Evolutionary conservation across 2,797 vertebrate species (phyloP).

Genomic region (Helarctos malayanus): DNA sequence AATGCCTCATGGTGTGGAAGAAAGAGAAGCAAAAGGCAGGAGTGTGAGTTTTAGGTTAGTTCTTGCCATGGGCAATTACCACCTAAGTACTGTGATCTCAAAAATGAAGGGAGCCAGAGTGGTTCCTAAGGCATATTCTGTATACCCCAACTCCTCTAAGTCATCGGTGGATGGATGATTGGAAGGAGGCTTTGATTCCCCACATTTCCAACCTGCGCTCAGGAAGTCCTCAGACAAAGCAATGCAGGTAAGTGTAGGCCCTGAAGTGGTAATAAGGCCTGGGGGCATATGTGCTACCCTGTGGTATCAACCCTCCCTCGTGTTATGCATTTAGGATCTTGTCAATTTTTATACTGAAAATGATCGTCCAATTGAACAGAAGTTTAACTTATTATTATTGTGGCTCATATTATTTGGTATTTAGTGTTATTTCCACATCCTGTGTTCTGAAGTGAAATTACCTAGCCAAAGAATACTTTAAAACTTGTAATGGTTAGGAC

Average conservation of each 20-base stretch:
- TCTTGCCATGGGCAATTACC: neutral
- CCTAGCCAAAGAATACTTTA: constrained; percentile 47
- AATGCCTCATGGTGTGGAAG: neutral
- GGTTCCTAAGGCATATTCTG: neutral
- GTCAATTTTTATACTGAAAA: constrained; percentile 7
- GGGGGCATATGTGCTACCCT: neutral
- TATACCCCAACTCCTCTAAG: neutral
- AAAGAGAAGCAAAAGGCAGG: neutral
- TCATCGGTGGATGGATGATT: neutral
- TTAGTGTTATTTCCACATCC: neutral
- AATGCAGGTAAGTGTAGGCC: neutral
- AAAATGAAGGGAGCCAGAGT: neutral
- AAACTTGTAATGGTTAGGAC: neutral
- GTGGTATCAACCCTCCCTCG: neutral
- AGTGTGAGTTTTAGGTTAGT: neutral
- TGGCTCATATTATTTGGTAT: neutral
- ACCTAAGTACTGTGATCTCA: neutral
- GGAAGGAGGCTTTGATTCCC: neutral
- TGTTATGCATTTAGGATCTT: neutral
- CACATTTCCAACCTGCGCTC: neutral
- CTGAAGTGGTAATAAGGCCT: neutral
- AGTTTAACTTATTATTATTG: neutral
- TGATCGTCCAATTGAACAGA: neutral
- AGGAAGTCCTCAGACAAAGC: neutral
- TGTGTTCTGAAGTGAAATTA: neutral